Base-by-base conservation (phyloP, 2,113 vertebrate species). In the Pao palembangensis region DNA sequence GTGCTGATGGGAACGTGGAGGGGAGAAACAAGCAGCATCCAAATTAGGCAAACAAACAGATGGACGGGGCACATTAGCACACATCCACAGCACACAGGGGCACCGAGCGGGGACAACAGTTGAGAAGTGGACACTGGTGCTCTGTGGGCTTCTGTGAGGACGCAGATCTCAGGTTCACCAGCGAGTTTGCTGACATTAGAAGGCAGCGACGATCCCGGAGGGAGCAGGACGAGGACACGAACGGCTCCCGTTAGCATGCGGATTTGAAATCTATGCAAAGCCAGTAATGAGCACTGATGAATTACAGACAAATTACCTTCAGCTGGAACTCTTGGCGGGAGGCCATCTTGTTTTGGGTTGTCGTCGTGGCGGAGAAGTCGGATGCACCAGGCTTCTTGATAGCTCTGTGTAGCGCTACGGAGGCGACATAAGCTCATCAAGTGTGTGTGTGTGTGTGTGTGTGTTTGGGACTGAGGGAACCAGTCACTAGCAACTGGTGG, bases 231-330 rank as follows among this genome's bases (percentile, higher is more conserved):
- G 57, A 51, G 38, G 68, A 6, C 10, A 25, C 66, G 58, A 6
- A 57, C 16, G 13, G 16, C 8, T 11, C 49, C 16, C 13, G 20
- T 51, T 15, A 49, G 47, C 16, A 49, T 49, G 47, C 16, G 6
- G 47, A 49, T 51, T 25, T 51, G 6, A 8, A 52, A 25, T 53
- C 58, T 71, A 74, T 69, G 74, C 51, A 71, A 69, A 50, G 0
- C 7, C 55, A n/a, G 44, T 70, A 76, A 80, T 42, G 57, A 87
- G 79, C 5, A 0, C 0, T 21, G 38, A 73, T 75, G 71, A 64
- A 74, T 88, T 87, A 80, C 67, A 52, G 38, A 69, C 77, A 82
- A 88, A 90, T 90, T 81, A 86, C 85, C 81, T 86, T 81, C 4
- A 48, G 12, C 60, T 56, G 12, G 75, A 79, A 69, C 73, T 71